Evolutionary conservation across 2,797 vertebrate species (phyloP), one percentile per base, ranked within the genome.

Genomic region (Lacerta agilis): DNA sequence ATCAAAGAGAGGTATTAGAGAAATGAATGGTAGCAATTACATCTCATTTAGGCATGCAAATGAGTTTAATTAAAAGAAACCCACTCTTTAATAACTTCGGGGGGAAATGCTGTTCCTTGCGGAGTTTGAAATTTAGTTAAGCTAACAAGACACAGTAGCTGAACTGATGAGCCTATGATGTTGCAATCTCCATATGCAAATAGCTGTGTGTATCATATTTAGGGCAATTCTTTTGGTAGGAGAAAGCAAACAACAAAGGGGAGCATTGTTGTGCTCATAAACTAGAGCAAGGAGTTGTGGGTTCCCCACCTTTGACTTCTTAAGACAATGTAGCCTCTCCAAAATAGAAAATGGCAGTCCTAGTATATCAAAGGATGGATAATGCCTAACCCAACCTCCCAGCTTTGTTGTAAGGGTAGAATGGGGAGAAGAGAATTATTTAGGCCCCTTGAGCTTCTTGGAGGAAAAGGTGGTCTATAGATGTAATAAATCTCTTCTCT

Each of bases 11-110:
- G 92, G 91, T 97, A 97, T 97, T 97, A 97, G 95, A 83, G 95
- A 97, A 97, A 97, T 97, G 95, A 97, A 97, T 97, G 95, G 95
- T 96, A 97, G 95, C 95, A 97, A 97, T 97, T 97, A 97, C 95
- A 95, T 96, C 96, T 96, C 96, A 97, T 97, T 97, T 96, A 97
- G 95, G 95, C 94, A 96, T 96, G 97, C 96, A 97, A 97, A 97
- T 97, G 92, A 97, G 94, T 95, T 97, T 97, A 97, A 97, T 97
- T 97, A 97, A 96, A 96, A 96, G 96, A 97, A 97, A 97, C 96
- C 95, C 97, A 96, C 91, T 89, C 96, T 96, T 95, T 97, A 96
- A 97, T 97, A 97, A 97, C 97, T 97, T 97, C 95, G 95, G 96
- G 96, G 96, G 96, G 85, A 96, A 96, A 95, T 64, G 88, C 61